These are phyloP conservation scores for Neolamprologus multifasciatus DNA, from an alignment of 2,797 vertebrate genomes.

Conservation along the genomic window DNA sequence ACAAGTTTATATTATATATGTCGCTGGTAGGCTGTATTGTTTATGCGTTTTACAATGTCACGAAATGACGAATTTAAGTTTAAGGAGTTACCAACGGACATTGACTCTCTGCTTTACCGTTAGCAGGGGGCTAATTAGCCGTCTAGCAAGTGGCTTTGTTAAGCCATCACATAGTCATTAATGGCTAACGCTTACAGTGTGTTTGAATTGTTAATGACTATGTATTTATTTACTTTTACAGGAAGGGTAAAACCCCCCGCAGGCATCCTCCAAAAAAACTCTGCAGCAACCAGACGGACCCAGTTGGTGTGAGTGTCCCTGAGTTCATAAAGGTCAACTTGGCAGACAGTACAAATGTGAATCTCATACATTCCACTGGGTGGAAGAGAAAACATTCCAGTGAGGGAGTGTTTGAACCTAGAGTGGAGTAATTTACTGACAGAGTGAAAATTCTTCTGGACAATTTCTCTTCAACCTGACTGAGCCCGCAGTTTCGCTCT, in stretches of 20 bases:
- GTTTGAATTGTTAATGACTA: background rate
- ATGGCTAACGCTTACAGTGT: background rate
- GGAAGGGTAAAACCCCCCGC: conserved; percentile 81
- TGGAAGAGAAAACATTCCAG: background rate
- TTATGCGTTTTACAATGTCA: accelerated
- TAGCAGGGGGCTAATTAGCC: background rate
- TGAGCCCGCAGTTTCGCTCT: background rate
- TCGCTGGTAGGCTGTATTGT: accelerated
- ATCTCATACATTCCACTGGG: background rate
- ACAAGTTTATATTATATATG: accelerated
- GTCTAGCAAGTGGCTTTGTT: background rate
- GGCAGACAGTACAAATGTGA: background rate
- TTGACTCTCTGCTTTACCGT: background rate
- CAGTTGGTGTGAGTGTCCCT: conserved; percentile 84
- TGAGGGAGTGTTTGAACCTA: background rate
- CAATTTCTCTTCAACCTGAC: background rate
- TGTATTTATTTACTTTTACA: conserved; percentile 16
- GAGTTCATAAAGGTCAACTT: background rate
- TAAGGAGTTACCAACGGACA: background rate
- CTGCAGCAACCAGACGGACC: conserved; percentile 81
- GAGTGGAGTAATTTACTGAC: background rate
- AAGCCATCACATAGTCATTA: background rate
- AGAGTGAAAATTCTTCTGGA: background rate
- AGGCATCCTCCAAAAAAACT: conserved; percentile 74
- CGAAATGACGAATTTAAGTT: background rate